These are phyloP conservation scores for Corythaixoides concolor DNA, from an alignment of 2,113 vertebrate genomes.

Conservation along the genomic window DNA sequence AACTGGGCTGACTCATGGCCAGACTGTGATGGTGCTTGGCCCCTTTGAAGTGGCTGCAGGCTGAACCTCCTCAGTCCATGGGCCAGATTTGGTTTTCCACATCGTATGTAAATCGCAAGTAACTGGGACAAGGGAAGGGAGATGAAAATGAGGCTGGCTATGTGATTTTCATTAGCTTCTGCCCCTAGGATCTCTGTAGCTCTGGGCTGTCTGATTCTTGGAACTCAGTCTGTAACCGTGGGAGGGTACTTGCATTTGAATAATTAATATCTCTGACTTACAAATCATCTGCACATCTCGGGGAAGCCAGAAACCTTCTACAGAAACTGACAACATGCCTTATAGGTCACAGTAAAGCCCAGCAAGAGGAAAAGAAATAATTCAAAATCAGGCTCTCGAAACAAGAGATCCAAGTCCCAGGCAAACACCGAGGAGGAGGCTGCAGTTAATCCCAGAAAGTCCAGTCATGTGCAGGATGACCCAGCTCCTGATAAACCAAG, in stretches of 20 bases:
- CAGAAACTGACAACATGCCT: neutral
- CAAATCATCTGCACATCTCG: neutral
- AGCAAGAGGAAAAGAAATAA: slow-evolving; percentile 61
- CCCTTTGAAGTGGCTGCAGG: neutral
- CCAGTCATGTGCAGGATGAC: slow-evolving; percentile 25
- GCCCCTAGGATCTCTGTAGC: neutral
- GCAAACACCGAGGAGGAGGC: neutral
- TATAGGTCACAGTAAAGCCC: slow-evolving; percentile 16
- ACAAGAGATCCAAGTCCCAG: slow-evolving; percentile 43
- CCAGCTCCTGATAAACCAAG: slow-evolving; percentile 29
- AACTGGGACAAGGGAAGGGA: neutral
- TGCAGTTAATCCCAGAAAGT: slow-evolving; percentile 25
- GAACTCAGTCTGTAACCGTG: neutral
- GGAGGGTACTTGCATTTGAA: neutral
- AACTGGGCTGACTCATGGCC: neutral
- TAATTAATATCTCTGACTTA: neutral
- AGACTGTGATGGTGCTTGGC: neutral
- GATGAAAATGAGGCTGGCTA: neutral
- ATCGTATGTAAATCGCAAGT: neutral
- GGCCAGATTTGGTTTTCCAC: neutral
- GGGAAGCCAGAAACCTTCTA: neutral
- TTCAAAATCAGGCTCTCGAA: neutral
- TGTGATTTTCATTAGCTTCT: neutral
- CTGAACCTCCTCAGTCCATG: neutral
- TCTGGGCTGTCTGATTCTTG: neutral